A percentile compares a stretch with the other conserved stretches of the same genome.
These are phyloP conservation scores for Platycercus adscitus DNA, from an alignment of 2,113 vertebrate genomes.

Conservation along the genomic window DNA sequence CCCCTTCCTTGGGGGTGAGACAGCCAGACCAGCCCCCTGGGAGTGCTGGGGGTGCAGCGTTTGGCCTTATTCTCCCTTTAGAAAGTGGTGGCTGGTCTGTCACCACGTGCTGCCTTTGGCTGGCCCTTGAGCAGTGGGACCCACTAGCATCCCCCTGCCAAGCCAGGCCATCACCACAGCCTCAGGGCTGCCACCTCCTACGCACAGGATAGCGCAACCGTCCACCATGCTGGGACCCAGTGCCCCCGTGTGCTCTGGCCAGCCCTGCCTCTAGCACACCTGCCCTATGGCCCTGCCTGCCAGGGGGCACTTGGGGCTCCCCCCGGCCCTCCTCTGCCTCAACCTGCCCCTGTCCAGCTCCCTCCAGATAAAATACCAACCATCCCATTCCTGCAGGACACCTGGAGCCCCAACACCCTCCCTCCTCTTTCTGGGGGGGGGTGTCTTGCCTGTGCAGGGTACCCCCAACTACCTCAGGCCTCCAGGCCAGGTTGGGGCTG, in stretches of 20 bases:
- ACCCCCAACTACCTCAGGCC: conserved; percentile 79
- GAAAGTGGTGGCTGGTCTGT: background rate
- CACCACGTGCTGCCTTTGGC: background rate
- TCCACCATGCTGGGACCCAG: rapidly evolving
- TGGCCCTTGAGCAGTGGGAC: background rate
- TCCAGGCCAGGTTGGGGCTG: conserved; percentile 14
- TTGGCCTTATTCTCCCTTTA: background rate
- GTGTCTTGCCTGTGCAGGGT: background rate
- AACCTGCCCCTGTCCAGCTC: background rate
- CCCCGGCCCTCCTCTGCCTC: background rate
- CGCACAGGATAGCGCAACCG: rapidly evolving
- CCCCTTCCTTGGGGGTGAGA: background rate
- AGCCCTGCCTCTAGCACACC: background rate
- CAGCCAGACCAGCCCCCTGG: rapidly evolving
- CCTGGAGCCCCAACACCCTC: background rate
- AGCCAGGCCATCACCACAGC: background rate
- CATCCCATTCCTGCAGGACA: background rate
- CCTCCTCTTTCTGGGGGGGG: background rate
- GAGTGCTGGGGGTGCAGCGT: background rate
- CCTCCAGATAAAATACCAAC: background rate
- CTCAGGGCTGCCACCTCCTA: background rate
- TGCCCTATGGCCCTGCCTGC: rapidly evolving
- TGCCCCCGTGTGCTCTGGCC: rapidly evolving
- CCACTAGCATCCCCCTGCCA: background rate
- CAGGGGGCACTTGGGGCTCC: background rate